Evolutionary conservation across 1,140 invertebrate species (phyloP), one percentile per base, ranked within the genome.

Genomic region (Drosophila bifasciata): DNA sequence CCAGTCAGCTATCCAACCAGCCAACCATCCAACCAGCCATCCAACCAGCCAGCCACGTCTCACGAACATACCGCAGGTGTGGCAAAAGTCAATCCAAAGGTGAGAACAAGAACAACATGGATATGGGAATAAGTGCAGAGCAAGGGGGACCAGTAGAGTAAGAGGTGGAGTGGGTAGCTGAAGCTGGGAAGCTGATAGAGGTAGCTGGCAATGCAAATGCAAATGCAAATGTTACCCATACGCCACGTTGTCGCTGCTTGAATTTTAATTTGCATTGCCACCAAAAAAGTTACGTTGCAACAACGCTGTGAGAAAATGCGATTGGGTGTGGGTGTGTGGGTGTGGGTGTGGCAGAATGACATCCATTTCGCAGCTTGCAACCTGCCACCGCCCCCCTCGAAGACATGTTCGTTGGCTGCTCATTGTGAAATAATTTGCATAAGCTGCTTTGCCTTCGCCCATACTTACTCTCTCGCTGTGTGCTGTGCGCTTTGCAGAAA

Each of bases 361-460:
- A 70, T 55, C 50, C 69, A 72, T 67, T 67, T 67, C 50, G 49
- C 66, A 71, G 46, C 50, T 69, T 40, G 48, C 55, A 39, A 3
- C 32, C 32, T 11, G 0, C 32, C 43, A 56, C 50, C 56, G 39
- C 53, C 53, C 40, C 19, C 19, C 1, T 81, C 79, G 73, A 76
- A 76, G 73, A 61, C 79, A 81, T 81, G 78, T 75, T 83, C 78
- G 40, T 57, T 49, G 71, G 51, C 55, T 68, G 66, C 75, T 84
- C 79, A 83, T 84, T 84, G 81, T 69, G 58, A 79, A 86, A 86
- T 81, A 76, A 86, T 86, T 86, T 86, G 81, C 83, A 86, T 86
- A 86, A 86, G 77, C 81, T 77, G 58, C 23, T 39, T 28, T 43
- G 40, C 55, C 36, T 36, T 13, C 5, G 3, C 32, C 4, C 11